phyloP scores from a whole-genome alignment of 2,113 vertebrate genomes.

The Eptatretus burgeri region DNA sequence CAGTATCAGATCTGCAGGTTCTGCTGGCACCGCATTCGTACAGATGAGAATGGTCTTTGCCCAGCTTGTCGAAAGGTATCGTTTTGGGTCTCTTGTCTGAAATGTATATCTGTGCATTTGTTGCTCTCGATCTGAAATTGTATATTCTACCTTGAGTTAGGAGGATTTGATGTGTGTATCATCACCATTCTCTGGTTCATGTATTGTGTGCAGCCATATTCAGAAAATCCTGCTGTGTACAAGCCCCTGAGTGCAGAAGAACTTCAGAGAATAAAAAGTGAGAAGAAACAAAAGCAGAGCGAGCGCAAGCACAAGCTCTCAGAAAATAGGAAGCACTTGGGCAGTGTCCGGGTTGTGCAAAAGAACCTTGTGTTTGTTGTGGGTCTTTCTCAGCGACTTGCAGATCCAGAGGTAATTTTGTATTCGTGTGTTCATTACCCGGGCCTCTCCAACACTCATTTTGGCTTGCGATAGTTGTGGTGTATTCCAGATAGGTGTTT shows the following conservation, averaged over 20 bases:
- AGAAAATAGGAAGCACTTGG: conserved; percentile 93
- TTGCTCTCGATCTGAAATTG: no score
- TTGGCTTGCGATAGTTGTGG: no score
- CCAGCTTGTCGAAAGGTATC: conserved; percentile 95
- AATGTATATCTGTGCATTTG: no score
- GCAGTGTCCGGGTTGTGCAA: conserved; percentile 88
- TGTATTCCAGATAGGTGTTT: no score
- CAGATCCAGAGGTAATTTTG: conserved; percentile 60
- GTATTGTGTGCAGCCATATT: conserved; percentile 43
- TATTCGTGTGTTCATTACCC: no score
- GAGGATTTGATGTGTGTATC: no score
- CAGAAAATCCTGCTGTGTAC: conserved; percentile 95
- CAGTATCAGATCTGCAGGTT: conserved; percentile 97
- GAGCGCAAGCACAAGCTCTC: conserved; percentile 99
- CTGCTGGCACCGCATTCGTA: conserved; percentile 97
- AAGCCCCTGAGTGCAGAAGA: conserved; percentile 97
- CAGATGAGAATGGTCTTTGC: conserved; percentile 94
- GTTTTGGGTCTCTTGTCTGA: no score
- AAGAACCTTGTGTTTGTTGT: conserved; percentile 96
- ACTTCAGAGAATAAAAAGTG: conserved; percentile 97
- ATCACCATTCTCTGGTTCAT: background rate
- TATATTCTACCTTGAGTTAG: no score
- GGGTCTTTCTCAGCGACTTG: conserved; percentile 73
- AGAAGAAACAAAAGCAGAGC: conserved; percentile 98
- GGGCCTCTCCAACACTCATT: no score